Evolutionary conservation across 2,113 vertebrate genomes (phyloP).

Genomic region (Grantiella picta): DNA sequence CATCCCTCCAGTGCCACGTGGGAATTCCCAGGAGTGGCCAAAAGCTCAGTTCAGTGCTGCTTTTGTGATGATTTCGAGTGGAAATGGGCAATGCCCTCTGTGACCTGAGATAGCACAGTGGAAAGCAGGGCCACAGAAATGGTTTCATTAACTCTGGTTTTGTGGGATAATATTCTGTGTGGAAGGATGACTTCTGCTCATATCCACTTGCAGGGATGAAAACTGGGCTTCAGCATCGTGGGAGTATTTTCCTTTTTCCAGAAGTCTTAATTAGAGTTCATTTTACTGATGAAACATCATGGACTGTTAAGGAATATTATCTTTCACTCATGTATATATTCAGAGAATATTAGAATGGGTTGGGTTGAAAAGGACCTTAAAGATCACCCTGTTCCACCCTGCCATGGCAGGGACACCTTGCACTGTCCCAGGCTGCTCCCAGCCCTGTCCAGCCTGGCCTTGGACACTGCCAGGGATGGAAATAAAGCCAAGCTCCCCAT

Average conservation of each 20-base stretch:
- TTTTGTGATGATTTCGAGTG: background rate
- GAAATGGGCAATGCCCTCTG: background rate
- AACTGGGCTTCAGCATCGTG: background rate
- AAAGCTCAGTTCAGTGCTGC: rapidly evolving
- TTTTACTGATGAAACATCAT: background rate
- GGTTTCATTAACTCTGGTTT: background rate
- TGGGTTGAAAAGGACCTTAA: background rate
- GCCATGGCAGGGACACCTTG: background rate
- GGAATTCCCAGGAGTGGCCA: background rate
- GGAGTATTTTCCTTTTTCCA: background rate
- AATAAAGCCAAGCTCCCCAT: background rate
- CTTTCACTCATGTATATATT: background rate
- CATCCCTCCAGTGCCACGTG: rapidly evolving
- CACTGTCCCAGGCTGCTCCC: background rate
- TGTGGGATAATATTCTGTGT: background rate
- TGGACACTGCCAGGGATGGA: background rate
- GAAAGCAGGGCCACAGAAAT: background rate
- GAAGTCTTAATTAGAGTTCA: background rate
- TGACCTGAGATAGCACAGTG: background rate
- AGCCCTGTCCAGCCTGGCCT: rapidly evolving
- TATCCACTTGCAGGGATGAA: rapidly evolving
- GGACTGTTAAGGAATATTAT: background rate
- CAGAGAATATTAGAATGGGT: background rate
- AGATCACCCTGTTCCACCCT: rapidly evolving
- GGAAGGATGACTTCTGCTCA: background rate